These are phyloP conservation scores for Triplophysa bombifrons DNA, from an alignment of 2,797 vertebrate genomes.

Conservation along the genomic window DNA sequence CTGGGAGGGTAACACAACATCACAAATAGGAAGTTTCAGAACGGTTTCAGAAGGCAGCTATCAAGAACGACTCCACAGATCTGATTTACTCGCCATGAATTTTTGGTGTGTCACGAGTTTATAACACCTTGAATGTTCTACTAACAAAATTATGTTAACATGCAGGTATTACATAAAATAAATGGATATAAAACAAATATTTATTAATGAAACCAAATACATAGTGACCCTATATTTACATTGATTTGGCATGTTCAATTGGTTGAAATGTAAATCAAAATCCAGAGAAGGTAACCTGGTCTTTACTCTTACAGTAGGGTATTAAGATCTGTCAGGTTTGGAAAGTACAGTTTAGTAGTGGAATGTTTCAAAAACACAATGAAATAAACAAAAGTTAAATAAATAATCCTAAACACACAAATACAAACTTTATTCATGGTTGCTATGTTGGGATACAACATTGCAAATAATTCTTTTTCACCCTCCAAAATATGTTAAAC, in stretches of 20 bases:
- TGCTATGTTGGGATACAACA: too few species aligned
- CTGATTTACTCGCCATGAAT: not conserved
- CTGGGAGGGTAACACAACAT: constrained; percentile 35
- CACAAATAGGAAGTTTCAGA: constrained; percentile 12
- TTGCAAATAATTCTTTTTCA: not conserved
- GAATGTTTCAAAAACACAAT: not conserved
- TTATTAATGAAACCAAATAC: not conserved
- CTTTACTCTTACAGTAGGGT: constrained; percentile 23
- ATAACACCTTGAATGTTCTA: not conserved
- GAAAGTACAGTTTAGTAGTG: constrained; percentile 27
- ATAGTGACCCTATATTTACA: not conserved
- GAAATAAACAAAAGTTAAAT: not conserved
- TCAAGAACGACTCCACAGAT: not conserved
- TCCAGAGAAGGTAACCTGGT: not conserved
- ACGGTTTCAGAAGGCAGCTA: not conserved
- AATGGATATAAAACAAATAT: not conserved
- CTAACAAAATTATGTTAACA: too few species aligned
- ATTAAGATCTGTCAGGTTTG: not conserved
- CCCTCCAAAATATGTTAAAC: not conserved
- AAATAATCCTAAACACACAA: too few species aligned
- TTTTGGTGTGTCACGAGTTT: too few species aligned
- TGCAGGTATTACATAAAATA: too few species aligned
- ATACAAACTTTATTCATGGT: not conserved
- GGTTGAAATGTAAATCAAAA: not conserved
- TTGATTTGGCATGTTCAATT: constrained; percentile 4